A percentile compares a stretch with the other conserved stretches of the same genome.
phyloP scores from a whole-genome alignment of 2,797 vertebrate species.

The Apodemus agrarius region DNA sequence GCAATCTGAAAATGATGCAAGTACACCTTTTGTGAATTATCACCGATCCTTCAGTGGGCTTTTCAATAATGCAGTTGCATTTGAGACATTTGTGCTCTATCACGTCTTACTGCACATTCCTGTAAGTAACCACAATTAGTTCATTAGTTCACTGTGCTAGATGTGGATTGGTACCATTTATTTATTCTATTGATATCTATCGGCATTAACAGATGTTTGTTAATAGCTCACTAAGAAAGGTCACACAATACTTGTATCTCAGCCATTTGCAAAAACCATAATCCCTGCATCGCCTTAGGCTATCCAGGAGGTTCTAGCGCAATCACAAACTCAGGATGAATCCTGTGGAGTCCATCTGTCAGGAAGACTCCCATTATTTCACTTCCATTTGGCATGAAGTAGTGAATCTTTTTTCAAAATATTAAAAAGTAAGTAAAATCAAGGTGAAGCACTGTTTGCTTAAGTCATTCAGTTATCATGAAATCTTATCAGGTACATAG shows the following conservation, averaged over 20 bases:
- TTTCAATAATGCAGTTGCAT: not conserved
- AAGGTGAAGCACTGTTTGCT: not conserved
- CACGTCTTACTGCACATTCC: not conserved
- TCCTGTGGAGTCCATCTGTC: not conserved
- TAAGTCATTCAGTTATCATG: not conserved
- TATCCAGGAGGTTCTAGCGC: not conserved
- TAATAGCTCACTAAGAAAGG: not conserved
- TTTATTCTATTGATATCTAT: not conserved
- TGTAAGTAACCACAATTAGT: not conserved
- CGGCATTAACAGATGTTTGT: not conserved
- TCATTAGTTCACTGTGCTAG: not conserved
- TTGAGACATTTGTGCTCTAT: not conserved
- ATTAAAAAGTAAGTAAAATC: not conserved
- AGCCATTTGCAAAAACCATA: not conserved
- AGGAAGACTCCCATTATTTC: not conserved
- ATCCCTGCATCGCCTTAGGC: not conserved
- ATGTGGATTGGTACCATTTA: not conserved
- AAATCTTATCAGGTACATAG: not conserved
- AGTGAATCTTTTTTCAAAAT: not conserved
- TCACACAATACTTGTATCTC: not conserved
- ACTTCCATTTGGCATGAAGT: not conserved
- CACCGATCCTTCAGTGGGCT: not conserved
- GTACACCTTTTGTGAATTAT: not conserved
- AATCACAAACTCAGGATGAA: not conserved
- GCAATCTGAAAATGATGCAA: not conserved